Conservation (phyloP, 2,888 invertebrate genomes). For the Leptarthrus brevirostris region DNA sequence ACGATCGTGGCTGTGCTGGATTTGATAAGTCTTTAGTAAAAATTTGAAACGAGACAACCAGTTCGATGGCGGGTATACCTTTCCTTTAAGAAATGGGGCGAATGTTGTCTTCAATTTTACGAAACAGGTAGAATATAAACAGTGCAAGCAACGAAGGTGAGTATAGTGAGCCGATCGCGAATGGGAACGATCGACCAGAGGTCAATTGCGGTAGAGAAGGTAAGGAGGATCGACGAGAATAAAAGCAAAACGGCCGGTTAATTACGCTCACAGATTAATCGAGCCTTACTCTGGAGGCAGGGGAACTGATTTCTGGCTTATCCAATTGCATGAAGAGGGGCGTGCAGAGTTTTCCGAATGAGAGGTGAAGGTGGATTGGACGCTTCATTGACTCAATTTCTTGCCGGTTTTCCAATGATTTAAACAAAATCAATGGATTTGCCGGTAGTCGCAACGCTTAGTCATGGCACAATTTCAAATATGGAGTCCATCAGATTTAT, state of each 20-base stretch:
- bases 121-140: background rate
- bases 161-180: background rate
- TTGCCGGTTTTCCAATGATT: conserved; percentile 14
- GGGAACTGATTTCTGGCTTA: conserved; percentile 33
- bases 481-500: conserved; percentile 35
- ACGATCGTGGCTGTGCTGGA: background rate
- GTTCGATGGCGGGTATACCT: background rate
- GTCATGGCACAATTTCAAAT: background rate
- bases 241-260: conserved; percentile 24
- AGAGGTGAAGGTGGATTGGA: conserved; percentile 33
- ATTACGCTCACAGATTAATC: conserved; percentile 43
- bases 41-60: background rate
- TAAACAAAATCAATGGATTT: background rate
- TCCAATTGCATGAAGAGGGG: conserved; percentile 34
- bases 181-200: conserved; percentile 33
- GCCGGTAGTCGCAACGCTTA: background rate
- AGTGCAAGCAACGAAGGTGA: background rate
- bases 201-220: conserved; percentile 28
- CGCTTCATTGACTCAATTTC: conserved; percentile 29
- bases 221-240: conserved; percentile 15
- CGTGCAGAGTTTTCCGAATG: conserved; percentile 41
- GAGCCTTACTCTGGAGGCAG: conserved; percentile 19
- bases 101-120: background rate
- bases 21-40: too few relatives aligned
- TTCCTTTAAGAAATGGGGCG: background rate